Evolutionary conservation across 2,113 vertebrate genomes (phyloP), one percentile per base, ranked within the genome.

Genomic region (Eupsittula cactorum): DNA sequence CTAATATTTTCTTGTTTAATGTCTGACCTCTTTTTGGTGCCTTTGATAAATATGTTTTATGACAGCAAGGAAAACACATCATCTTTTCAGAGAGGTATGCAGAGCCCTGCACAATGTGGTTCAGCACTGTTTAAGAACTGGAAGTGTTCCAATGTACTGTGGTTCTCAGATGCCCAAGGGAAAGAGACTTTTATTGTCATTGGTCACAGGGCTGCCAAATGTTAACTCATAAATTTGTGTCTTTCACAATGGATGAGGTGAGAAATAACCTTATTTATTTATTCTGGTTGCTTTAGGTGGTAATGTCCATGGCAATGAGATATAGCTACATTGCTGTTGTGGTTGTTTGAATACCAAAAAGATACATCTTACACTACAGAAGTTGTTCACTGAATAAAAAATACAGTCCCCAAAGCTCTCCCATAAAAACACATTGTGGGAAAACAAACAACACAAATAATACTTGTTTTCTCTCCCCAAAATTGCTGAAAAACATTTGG

Each of bases 231-330:
- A 94, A 94, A 86, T 92, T 59, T 29, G 2, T 50, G 76, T 89
- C 86, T 96, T 94, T 91, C 92, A 92, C 86, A 96, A 80, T 73
- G 67, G 59, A 77, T 96, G 93, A 95, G 63, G 91, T 93, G 94
- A 93, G 57, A 91, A 96, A 93, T 57, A 92, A 87, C 67, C n/a
- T 57, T 75, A 78, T 69, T 75, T 83, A 69, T 53, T 47, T n/a
- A 19, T 79, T 96, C 57, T 89, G 63, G 19, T 92, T 91, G 80
- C 65, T 95, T 93, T 95, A 93, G 93, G 81, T 94, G 91, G 86
- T 94, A 69, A 89, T 74, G 74, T 93, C 91, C 41, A 42, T 63
- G 67, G 64, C 17, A 49, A 8, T 86, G 74, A 95, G 63, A 33
- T 92, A 39, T 2, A 73, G 77, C 62, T 82, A 15, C 74, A 35